phyloP scores from a whole-genome alignment of 37 sponge, comb jelly and placozoan genomes.

The Hexactinellida sp. region DNA sequence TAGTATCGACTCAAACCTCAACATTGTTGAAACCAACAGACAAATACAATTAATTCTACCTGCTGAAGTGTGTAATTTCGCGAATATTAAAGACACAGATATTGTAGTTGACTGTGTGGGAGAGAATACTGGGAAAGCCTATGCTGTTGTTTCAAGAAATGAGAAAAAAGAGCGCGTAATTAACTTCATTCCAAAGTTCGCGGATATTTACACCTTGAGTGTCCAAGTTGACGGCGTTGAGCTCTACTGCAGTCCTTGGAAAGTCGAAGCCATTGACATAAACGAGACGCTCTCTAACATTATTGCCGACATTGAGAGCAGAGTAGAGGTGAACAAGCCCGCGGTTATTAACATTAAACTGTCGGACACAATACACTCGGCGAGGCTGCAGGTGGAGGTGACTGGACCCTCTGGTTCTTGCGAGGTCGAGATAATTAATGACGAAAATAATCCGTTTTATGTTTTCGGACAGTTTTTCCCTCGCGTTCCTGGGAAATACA shows the following conservation, averaged over 20 bases:
- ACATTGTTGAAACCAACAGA: conserved; percentile 15
- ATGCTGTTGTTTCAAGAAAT: background rate
- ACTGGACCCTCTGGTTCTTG: background rate
- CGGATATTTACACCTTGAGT: background rate
- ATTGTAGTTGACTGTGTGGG: background rate
- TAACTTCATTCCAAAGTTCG: conserved; percentile 8
- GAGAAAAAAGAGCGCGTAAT: background rate
- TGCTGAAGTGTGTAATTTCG: background rate
- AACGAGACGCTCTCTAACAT: background rate
- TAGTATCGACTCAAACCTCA: background rate
- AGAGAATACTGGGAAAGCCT: background rate
- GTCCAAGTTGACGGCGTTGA: background rate
- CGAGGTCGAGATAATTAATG: background rate
- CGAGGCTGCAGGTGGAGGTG: background rate
- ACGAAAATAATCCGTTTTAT: background rate
- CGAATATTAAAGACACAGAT: background rate
- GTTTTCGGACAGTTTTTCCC: background rate
- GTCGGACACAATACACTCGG: background rate
- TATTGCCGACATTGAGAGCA: background rate
- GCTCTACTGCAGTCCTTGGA: background rate
- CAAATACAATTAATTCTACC: background rate
- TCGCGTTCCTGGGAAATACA: background rate
- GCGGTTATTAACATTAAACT: background rate
- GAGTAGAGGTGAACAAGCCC: background rate
- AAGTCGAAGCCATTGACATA: conserved; percentile 1